Base-by-base conservation (phyloP, 1,140 invertebrate species). In the Probaryconus sp. region DNA sequence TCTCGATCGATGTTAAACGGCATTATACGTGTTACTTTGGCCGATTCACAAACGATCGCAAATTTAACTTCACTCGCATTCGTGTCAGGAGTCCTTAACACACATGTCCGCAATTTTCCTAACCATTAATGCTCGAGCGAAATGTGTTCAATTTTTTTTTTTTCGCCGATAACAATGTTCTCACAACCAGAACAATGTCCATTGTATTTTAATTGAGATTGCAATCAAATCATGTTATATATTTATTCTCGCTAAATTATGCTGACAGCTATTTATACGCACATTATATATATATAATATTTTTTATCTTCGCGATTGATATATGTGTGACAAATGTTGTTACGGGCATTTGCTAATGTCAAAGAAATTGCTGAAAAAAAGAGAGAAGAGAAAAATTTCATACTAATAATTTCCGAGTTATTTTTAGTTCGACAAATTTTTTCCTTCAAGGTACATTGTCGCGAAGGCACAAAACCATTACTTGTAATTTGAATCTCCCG, bases 141-240 rank as follows among this genome's bases (percentile, higher is more conserved):
- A 63, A 58, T 45, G 33, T 31, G 42, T 26, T 55, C 18, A 13
- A n/a, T n/a, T n/a, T n/a, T n/a, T n/a, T n/a, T n/a, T n/a, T n/a
- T 35, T 51, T 11, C 24, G 20, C 14, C 20, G 18, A 17, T 3
- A n/a, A 4, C 21, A 24, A 7, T 4, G 21, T 7, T 7, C 1
- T 18, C 7, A 28, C 26, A 30, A 26, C 21, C 20, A 10, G 47
- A 71, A 71, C 58, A 71, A 71, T 71, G 58, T 35, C 58, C 43
- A 71, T 71, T 71, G 67, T 71, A 63, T 71, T 71, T 48, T 71
- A 63, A 56, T 71, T 55, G 28, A 33, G 40, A 55, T 5, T 42
- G 42, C 38, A 40, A 42, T 61, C 42, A 43, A 48, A 33, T 21
- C 11, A 24, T 16, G 28, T 28, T 13, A 69, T 60, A 69, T 56